Percentiles rank a stretch among this genome's conserved stretches.
Evolutionary conservation across 2,888 invertebrate species (phyloP).

Genomic region (Aphodius sticticus): DNA sequence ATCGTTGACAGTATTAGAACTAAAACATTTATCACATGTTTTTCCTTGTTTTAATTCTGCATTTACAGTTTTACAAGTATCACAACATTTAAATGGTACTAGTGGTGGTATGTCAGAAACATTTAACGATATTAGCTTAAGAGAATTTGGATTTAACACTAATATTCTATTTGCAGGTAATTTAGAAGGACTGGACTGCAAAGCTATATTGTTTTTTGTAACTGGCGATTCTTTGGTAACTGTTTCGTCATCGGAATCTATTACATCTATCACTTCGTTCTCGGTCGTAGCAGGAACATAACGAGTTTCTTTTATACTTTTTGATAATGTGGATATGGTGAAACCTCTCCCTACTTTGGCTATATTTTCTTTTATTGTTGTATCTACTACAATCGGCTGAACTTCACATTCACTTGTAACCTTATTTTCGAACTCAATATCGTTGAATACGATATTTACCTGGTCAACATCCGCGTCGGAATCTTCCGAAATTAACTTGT

Average conservation of each 20-base stretch:
- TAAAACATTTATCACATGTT: conserved; percentile 14
- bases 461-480: background rate
- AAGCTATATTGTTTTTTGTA: background rate
- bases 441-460: conserved; percentile 29
- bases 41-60: background rate
- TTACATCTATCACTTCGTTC: conserved; percentile 25
- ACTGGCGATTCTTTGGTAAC: background rate
- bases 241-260: conserved; percentile 29
- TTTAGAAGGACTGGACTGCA: background rate
- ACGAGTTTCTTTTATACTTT: no score
- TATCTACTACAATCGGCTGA: background rate
- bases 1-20: background rate
- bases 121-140: background rate
- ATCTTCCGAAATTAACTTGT: background rate
- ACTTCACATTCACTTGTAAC: background rate
- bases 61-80: background rate
- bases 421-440: conserved; percentile 28
- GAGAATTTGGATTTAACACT: background rate
- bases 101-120: background rate
- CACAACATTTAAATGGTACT: background rate
- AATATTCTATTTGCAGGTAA: background rate
- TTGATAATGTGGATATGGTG: no score
- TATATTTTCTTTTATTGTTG: background rate
- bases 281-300: background rate
- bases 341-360: background rate